A percentile compares a stretch with the other conserved stretches of the same genome.
phyloP scores from a whole-genome alignment of 92 coral and sea anemone genomes.

The Paragorgia papillata region DNA sequence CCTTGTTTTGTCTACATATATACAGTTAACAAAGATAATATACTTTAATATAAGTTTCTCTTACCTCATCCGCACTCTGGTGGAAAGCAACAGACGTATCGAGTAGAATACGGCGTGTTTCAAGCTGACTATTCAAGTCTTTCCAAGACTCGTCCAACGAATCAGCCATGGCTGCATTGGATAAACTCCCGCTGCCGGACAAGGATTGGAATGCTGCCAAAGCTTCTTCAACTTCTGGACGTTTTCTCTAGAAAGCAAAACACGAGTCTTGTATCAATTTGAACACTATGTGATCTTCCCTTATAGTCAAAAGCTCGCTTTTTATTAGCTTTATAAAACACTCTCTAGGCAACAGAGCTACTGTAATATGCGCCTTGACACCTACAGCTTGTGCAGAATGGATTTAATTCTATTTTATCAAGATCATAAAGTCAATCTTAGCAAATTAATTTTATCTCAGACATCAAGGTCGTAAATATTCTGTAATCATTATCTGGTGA shows the following conservation, averaged over 20 bases:
- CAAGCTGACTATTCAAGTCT: constrained; percentile 85
- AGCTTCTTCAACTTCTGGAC: constrained; percentile 67
- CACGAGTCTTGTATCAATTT: too few relatives aligned
- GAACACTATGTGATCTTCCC: too few relatives aligned
- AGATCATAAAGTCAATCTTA: background rate
- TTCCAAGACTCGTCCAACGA: constrained; percentile 97
- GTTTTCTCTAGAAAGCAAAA: constrained; percentile 60
- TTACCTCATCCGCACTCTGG: constrained; percentile 91
- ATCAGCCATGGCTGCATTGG: constrained; percentile 79
- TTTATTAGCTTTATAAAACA: too few relatives aligned
- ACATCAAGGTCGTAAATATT: background rate
- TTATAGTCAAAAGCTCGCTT: too few relatives aligned
- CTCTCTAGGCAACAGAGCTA: too few relatives aligned
- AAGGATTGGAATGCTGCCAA: constrained; percentile 49
- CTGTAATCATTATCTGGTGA: too few relatives aligned
- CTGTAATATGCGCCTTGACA: too few relatives aligned
- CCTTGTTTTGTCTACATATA: too few relatives aligned
- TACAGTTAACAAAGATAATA: too few relatives aligned
- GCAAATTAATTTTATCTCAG: background rate
- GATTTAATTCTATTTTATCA: background rate
- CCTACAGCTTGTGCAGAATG: too few relatives aligned
- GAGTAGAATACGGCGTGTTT: constrained; percentile 84
- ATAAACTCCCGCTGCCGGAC: constrained; percentile 21
- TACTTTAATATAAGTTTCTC: too few relatives aligned
- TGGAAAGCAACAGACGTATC: constrained; percentile 99